Conservation (phyloP, 2,113 vertebrate genomes). For the Prunella himalayana region DNA sequence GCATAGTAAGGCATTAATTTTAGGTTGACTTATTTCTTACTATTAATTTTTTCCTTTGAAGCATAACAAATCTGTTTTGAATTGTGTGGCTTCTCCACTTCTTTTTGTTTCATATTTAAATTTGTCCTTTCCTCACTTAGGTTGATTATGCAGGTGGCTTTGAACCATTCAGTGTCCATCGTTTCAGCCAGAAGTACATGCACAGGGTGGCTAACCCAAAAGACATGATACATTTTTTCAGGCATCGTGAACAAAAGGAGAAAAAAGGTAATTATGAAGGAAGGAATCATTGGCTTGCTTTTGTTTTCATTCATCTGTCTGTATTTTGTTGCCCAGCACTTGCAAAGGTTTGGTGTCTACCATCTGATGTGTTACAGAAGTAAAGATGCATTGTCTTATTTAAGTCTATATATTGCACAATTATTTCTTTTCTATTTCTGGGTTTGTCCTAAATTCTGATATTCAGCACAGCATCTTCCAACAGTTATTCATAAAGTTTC, state of each 20-base stretch:
- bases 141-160: conserved; percentile 96
- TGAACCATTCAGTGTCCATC: conserved; percentile 86
- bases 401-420: not conserved
- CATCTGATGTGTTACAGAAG: not conserved
- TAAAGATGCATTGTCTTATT: not conserved
- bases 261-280: conserved; percentile 67
- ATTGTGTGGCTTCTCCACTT: not conserved
- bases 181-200: conserved; percentile 95
- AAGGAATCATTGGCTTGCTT: not conserved
- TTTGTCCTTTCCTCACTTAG: conserved; percentile 62
- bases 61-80: not conserved
- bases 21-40: not conserved
- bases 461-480: not conserved
- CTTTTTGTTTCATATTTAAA: not conserved
- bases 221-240: conserved; percentile 91
- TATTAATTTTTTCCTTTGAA: not conserved
- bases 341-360: not conserved
- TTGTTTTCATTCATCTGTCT: not conserved
- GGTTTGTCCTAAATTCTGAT: not conserved
- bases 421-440: not conserved
- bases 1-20: not conserved
- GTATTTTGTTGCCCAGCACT: not conserved
- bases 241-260: conserved; percentile 84
- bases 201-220: conserved; percentile 93
- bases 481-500: not conserved